Percentiles rank a stretch among this genome's conserved stretches.
phyloP scores from a whole-genome alignment of 2,888 invertebrate species.

The Oxystoma pomonae region DNA sequence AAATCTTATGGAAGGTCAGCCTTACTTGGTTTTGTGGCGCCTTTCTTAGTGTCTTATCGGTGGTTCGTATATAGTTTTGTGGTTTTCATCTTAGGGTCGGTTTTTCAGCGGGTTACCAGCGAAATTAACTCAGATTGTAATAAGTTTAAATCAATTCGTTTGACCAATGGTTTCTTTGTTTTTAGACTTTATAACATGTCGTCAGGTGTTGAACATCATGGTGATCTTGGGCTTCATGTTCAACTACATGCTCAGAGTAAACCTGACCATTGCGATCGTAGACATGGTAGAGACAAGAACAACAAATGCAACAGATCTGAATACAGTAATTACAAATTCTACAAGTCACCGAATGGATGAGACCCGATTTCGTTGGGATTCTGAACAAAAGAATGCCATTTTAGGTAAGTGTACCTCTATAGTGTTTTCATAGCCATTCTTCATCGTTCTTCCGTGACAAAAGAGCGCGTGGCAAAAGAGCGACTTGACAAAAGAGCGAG shows the following conservation, averaged over 20 bases:
- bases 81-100: too few species aligned
- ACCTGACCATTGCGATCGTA: slow-evolving; percentile 82
- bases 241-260: slow-evolving; percentile 84
- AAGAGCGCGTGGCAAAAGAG: too few species aligned
- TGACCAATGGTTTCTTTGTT: slow-evolving; percentile 3
- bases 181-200: slow-evolving; percentile 55
- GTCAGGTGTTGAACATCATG: slow-evolving; percentile 77
- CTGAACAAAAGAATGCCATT: slow-evolving; percentile 74
- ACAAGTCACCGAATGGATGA: slow-evolving; percentile 21
- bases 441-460: too few species aligned
- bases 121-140: too few species aligned
- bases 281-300: slow-evolving; percentile 62
- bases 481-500: too few species aligned
- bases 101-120: too few species aligned
- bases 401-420: slow-evolving; percentile 60
- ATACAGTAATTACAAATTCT: slow-evolving; percentile 6
- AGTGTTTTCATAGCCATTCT: too few species aligned
- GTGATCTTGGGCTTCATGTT: slow-evolving; percentile 85
- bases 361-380: slow-evolving; percentile 66
- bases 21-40: too few species aligned
- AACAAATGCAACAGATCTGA: slow-evolving; percentile 20
- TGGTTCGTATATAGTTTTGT: too few species aligned
- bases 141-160: too few species aligned
- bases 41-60: too few species aligned
- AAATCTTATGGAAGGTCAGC: too few species aligned